Evolutionary conservation across 2,797 vertebrate genomes (phyloP), one percentile per base, ranked within the genome.

Genomic region (Remorina albescens): DNA sequence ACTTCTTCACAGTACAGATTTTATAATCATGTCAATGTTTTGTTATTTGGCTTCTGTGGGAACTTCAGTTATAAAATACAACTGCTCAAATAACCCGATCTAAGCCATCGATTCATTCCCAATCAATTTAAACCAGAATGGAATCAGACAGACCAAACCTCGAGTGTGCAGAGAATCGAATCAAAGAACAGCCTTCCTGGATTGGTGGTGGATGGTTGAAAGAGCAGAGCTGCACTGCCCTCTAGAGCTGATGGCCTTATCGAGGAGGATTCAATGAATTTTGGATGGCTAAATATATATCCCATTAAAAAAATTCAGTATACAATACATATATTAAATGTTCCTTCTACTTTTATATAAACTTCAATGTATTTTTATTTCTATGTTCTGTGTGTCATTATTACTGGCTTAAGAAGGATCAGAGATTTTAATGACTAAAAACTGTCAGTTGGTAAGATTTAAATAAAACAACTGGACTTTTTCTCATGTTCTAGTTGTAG

Each of bases 201-300:
- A n/a, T n/a, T n/a, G n/a, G n/a, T n/a, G n/a, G n/a, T n/a, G n/a
- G n/a, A n/a, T 15, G 34, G 26, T 8, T 2, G 25, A 2, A 6
- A 15, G 23, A 28, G 12, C 19, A 37, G 59, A 82, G 2, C 67
- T 59, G 25, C 71, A 90, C 80, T 9, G 74, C 91, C 88, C 86
- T 75, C 90, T 89, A 67, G 65, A 49, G 87, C n/a, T n/a, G n/a
- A n/a, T n/a, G n/a, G n/a, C n/a, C n/a, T n/a, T n/a, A n/a, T n/a
- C n/a, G n/a, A n/a, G n/a, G n/a, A n/a, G n/a, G n/a, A n/a, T n/a
- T n/a, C n/a, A n/a, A n/a, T n/a, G n/a, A n/a, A n/a, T n/a, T n/a
- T n/a, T n/a, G n/a, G n/a, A n/a, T n/a, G n/a, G n/a, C n/a, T n/a
- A n/a, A n/a, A n/a, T n/a, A n/a, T n/a, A n/a, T n/a, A n/a, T n/a